Evolutionary conservation across 2,888 invertebrate genomes (phyloP).

Genomic region (Sphaeridia pumilis): DNA sequence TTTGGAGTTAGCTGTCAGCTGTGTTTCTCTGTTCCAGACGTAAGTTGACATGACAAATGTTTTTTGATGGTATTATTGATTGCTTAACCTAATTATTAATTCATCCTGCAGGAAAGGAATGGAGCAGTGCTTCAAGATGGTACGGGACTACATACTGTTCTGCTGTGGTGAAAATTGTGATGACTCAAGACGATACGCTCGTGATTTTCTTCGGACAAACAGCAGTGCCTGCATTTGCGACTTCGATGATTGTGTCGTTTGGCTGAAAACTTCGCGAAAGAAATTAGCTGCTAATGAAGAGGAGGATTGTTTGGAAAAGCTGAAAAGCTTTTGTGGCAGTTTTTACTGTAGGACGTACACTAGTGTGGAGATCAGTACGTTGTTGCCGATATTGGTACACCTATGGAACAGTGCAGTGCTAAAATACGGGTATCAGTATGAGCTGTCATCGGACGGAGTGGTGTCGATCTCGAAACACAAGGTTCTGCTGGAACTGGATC

Average conservation of each 20-base stretch:
- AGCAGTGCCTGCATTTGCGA: conserved; percentile 6
- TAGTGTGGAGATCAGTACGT: neutral
- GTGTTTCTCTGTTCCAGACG: neutral
- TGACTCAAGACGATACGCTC: neutral
- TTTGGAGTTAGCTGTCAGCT: neutral
- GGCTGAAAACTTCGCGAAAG: neutral
- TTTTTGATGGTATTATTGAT: neutral
- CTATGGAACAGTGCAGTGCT: neutral
- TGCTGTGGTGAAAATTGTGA: neutral
- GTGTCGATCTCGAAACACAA: neutral
- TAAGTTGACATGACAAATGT: neutral
- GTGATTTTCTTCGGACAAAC: neutral
- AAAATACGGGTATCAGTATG: neutral
- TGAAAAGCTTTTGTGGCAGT: conserved; percentile 6
- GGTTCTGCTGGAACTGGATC: too few relatives aligned
- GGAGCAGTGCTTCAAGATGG: neutral
- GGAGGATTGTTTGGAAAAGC: neutral
- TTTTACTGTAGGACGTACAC: neutral
- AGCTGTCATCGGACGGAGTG: neutral
- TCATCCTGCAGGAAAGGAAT: neutral
- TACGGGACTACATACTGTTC: conserved; percentile 4
- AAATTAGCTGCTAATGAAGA: neutral
- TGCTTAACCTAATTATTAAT: neutral
- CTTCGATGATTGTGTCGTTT: neutral
- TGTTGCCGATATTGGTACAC: conserved; percentile 3